Evolutionary conservation across 1,140 invertebrate species (phyloP), one percentile per base, ranked within the genome.

Genomic region (Sinonovacula constricta): DNA sequence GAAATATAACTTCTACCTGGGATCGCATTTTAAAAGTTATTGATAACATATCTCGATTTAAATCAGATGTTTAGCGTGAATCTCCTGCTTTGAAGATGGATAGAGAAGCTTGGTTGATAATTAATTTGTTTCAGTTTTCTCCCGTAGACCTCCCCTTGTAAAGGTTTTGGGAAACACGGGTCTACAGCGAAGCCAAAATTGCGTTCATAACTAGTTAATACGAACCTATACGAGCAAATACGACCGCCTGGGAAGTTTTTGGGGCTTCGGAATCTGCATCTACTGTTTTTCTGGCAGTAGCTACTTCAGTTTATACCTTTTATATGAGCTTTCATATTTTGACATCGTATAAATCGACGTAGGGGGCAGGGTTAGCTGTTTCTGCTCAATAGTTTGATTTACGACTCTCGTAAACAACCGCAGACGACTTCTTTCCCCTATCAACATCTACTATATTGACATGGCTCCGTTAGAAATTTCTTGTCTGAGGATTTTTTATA

Each of bases 301-400:
- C 72, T 57, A 57, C 72, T 66, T 76, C 65, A 66, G 18, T 76
- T 76, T 76, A 76, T 59, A 76, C 56, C 49, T 45, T 54, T 76
- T 66, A 67, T 76, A 76, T 76, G 72, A 76, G 72, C 34, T 53
- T 74, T 76, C 71, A 36, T 49, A 57, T 76, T 76, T 76, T 76
- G 63, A 67, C 72, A 76, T 76, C 63, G 49, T 65, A 75, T 67
- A 45, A 76, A 59, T 53, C 72, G 51, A 18, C 36, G 26, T 33
- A 36, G 72, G 72, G 36, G 72, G 72, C 65, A 76, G 67, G 57
- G 71, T 57, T 14, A 57, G 34, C 24, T 24, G 4, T 31, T 57
- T 31, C 63, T 56, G 34, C 71, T 67, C 51, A 57, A 66, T 67
- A 45, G 33, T 33, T 45, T 76, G 71, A 75, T 76, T 76, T 67